Evolutionary conservation across 2,797 vertebrate genomes (phyloP).

Genomic region (Heliangelus exortis): DNA sequence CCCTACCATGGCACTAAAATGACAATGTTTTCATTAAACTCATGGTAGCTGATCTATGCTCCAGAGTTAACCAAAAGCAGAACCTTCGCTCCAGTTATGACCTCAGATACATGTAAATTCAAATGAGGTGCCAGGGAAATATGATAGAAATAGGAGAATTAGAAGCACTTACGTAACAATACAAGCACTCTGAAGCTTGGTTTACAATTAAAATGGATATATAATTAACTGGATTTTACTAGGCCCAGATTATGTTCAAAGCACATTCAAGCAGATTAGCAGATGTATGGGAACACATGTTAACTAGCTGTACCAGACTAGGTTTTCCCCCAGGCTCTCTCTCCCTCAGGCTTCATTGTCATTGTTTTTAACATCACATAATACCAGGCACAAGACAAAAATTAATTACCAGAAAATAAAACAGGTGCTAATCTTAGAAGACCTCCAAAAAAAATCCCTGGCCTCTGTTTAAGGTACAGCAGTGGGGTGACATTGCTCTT

Average conservation of each 20-base stretch:
- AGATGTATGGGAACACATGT: constrained; percentile 59
- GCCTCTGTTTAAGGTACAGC: not conserved
- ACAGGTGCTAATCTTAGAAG: constrained; percentile 30
- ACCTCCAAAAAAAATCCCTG: not conserved
- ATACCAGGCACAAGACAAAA: constrained; percentile 38
- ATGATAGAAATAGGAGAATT: constrained; percentile 72
- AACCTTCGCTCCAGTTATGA: constrained; percentile 62
- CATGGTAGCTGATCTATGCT: constrained; percentile 23
- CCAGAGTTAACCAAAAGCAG: constrained; percentile 66
- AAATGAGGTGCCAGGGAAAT: constrained; percentile 76
- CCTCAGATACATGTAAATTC: constrained; percentile 70
- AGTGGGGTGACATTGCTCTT: not conserved
- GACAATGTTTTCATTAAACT: constrained; percentile 46
- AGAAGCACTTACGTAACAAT: constrained; percentile 75
- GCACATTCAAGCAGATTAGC: constrained; percentile 49
- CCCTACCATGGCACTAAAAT: constrained; percentile 40
- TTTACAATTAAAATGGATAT: constrained; percentile 70
- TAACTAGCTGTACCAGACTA: constrained; percentile 43
- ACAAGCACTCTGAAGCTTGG: constrained; percentile 67
- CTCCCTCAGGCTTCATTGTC: constrained; percentile 6
- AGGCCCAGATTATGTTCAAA: constrained; percentile 68
- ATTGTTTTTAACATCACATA: constrained; percentile 27
- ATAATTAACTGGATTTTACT: constrained; percentile 62
- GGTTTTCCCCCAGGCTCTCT: constrained; percentile 15
- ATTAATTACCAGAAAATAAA: constrained; percentile 44